Evolutionary conservation across 2,888 invertebrate species (phyloP), one percentile per base, ranked within the genome.

Genomic region (Cremastinae sp.): DNA sequence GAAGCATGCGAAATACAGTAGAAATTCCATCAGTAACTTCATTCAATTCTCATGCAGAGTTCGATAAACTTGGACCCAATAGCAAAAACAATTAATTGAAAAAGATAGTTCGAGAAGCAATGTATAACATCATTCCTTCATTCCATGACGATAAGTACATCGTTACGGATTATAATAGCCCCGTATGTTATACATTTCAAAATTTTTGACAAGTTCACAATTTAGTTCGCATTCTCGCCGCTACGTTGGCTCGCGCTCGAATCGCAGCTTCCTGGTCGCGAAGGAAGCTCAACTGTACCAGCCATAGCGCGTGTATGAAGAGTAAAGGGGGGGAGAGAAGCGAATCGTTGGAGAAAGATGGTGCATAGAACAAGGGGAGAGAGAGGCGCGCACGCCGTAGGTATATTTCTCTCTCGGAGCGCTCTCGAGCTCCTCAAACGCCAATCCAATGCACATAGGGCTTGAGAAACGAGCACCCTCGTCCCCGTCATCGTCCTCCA

Each of bases 341-440:
- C 59, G 73, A 77, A 70, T 77, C 73, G 73, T 69, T 69, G 64
- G 61, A 70, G 74, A 70, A 74, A 77, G 77, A 77, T 74, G 76
- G 73, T 64, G 73, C 70, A 77, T 73, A 74, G 74, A 75, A 74
- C 70, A 78, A 75, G n/a, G 45, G 66, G 28, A 82, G 79, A 80
- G 78, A 76, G 79, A 81, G 79, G 80, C 79, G 82, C 83, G 81
- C 83, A 85, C 82, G 83, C 82, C 83, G 80, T 82, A 84, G 80
- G 68, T 74, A 77, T 81, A 81, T 80, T 81, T 80, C 81, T 80
- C 82, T 81, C 80, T 81, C 79, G 62, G 51, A 56, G 74, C 69
- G 64, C 56, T 66, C 73, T 61, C 59, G 66, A 62, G 75, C 70
- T 75, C 47, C 74, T 73, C 71, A 71, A 72, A 64, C 70, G 65